phyloP scores from a whole-genome alignment of 2,113 vertebrate species.

The Halichoeres trimaculatus region DNA sequence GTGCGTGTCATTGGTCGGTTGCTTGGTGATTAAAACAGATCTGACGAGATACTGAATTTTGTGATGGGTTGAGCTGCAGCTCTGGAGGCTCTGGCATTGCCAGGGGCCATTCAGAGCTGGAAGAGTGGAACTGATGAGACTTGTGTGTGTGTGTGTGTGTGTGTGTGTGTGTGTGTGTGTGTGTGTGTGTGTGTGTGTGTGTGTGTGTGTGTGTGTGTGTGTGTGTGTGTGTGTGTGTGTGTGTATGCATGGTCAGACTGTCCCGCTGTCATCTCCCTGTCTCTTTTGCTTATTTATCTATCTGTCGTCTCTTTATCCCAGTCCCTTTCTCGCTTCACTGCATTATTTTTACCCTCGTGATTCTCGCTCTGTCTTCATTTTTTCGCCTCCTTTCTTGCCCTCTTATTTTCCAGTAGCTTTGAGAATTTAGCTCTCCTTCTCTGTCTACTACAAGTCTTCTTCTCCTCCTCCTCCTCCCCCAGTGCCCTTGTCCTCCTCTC shows the following conservation, averaged over 20 bases:
- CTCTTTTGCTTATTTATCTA: slow-evolving; percentile 72
- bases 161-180: slow-evolving; percentile 22
- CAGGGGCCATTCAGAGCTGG: slow-evolving; percentile 71
- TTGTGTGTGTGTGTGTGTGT: slow-evolving; percentile 42
- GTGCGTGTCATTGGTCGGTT: slow-evolving; percentile 31
- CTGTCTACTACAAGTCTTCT: slow-evolving; percentile 44
- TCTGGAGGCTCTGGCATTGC: slow-evolving; percentile 69
- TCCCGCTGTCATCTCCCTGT: slow-evolving; percentile 73
- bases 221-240: slow-evolving; percentile 28
- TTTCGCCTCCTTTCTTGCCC: slow-evolving; percentile 22
- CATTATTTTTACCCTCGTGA: slow-evolving; percentile 62
- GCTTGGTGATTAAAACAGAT: slow-evolving; percentile 76
- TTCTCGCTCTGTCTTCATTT: slow-evolving; percentile 35
- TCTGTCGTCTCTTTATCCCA: slow-evolving; percentile 69
- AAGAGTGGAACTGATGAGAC: slow-evolving; percentile 74
- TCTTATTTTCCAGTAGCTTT: slow-evolving; percentile 58
- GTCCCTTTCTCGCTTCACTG: slow-evolving; percentile 65
- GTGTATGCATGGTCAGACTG: slow-evolving; percentile 60
- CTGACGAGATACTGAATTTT: slow-evolving; percentile 71
- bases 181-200: slow-evolving; percentile 27
- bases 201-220: slow-evolving; percentile 40
- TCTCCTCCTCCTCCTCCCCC: slow-evolving; percentile 60
- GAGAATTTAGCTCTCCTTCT: slow-evolving; percentile 60
- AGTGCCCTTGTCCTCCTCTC: slow-evolving; percentile 69
- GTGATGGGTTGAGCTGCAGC: slow-evolving; percentile 61